Percentiles rank a stretch among this genome's conserved stretches.
These are phyloP conservation scores for Falcaria lacertinaria DNA, from an alignment of 2,888 invertebrate genomes.

Conservation along the genomic window DNA sequence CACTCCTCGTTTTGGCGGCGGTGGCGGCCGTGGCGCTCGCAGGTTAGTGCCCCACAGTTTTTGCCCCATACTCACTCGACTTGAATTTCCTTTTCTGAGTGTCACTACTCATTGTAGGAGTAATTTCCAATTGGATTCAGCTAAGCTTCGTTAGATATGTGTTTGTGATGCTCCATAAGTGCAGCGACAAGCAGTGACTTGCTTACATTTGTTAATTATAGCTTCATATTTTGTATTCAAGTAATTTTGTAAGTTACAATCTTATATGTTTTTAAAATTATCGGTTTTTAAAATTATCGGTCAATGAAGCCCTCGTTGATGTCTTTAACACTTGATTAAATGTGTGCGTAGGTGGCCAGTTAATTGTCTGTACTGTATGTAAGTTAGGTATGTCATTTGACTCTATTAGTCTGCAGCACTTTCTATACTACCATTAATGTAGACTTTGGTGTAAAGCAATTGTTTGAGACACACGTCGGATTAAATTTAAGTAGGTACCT, in stretches of 20 bases:
- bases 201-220: too few species aligned
- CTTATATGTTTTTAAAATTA: neutral
- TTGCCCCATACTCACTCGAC: slow-evolving; percentile 37
- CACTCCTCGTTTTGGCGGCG: slow-evolving; percentile 54
- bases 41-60: slow-evolving; percentile 74
- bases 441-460: too few species aligned
- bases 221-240: too few species aligned
- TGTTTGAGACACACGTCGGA: too few species aligned
- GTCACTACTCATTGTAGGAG: slow-evolving; percentile 23
- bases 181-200: neutral
- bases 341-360: neutral
- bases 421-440: too few species aligned
- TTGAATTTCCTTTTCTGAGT: slow-evolving; percentile 39
- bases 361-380: neutral
- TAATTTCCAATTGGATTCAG: slow-evolving; percentile 38
- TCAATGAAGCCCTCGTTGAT: neutral
- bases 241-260: too few species aligned
- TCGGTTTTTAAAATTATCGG: neutral
- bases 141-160: slow-evolving; percentile 6
- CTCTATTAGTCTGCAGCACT: too few species aligned
- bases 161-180: slow-evolving; percentile 1
- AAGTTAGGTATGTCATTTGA: neutral
- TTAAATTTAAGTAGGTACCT: too few species aligned
- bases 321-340: neutral
- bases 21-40: slow-evolving; percentile 59